Evolutionary conservation across 2,888 invertebrate species (phyloP).

Genomic region (Choristoneura rosaceana): DNA sequence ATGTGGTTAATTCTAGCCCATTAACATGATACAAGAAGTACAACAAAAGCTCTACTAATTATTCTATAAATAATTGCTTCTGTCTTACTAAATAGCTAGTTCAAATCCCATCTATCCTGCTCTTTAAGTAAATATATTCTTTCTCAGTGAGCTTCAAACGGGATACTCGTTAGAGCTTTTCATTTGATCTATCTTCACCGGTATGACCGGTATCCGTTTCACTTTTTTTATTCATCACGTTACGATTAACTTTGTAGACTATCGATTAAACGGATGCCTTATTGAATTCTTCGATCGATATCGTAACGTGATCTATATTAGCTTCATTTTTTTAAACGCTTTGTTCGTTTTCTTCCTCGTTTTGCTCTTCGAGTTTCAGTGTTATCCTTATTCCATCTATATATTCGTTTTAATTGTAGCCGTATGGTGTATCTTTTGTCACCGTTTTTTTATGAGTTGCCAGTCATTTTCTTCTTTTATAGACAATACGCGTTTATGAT

Average conservation of each 20-base stretch:
- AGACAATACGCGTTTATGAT: neutral
- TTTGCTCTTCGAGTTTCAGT: neutral
- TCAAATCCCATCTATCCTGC: constrained; percentile 16
- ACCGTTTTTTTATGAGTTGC: neutral
- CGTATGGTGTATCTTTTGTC: neutral
- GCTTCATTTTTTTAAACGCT: constrained; percentile 29
- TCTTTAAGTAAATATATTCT: neutral
- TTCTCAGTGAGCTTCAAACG: constrained; percentile 12
- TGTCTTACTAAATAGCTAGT: neutral
- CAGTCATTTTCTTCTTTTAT: neutral
- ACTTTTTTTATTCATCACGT: constrained; percentile 50
- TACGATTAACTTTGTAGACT: constrained; percentile 26
- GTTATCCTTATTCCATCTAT: neutral
- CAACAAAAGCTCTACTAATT: neutral
- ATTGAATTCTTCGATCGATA: constrained; percentile 43
- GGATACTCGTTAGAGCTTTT: constrained; percentile 25
- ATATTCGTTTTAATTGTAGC: neutral
- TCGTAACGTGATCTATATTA: constrained; percentile 39
- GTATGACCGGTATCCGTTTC: constrained; percentile 51
- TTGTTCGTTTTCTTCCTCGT: constrained; percentile 23
- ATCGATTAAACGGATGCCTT: constrained; percentile 42
- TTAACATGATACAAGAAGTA: neutral
- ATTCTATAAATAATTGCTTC: neutral
- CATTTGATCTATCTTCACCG: constrained; percentile 44
- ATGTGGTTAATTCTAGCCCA: neutral